Conservation (phyloP, 2,888 invertebrate genomes). For the Drosophila demipolita region DNA sequence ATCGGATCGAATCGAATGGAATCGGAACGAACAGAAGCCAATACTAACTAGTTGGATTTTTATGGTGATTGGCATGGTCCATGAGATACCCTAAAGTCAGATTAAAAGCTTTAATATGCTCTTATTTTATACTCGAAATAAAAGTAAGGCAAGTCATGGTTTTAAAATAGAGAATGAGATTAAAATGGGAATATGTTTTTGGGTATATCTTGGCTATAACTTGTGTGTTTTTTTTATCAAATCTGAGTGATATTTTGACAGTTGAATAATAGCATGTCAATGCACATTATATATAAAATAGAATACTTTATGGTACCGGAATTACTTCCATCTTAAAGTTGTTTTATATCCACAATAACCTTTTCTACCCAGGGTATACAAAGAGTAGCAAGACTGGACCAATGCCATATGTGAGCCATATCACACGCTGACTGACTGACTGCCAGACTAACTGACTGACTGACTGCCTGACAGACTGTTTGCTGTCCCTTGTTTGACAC, state of each 20-base stretch:
- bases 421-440: constrained; percentile 24
- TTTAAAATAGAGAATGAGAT: background rate
- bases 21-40: background rate
- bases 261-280: background rate
- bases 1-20: background rate
- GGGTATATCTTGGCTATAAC: accelerated
- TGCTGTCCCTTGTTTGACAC: constrained; percentile 84
- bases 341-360: background rate
- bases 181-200: background rate
- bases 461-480: constrained; percentile 26
- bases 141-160: background rate
- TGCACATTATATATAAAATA: background rate
- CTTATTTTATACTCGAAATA: too few relatives aligned
- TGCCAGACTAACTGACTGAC: constrained; percentile 16
- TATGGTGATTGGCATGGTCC: background rate
- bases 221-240: background rate
- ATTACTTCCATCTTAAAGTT: too few relatives aligned
- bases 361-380: background rate
- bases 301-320: background rate
- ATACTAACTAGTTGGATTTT: background rate
- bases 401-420: constrained; percentile 1
- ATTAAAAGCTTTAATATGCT: background rate
- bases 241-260: background rate
- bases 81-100: background rate
- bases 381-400: background rate